Conservation (phyloP, 2,888 invertebrate species). For the Drosophila lutescens region DNA sequence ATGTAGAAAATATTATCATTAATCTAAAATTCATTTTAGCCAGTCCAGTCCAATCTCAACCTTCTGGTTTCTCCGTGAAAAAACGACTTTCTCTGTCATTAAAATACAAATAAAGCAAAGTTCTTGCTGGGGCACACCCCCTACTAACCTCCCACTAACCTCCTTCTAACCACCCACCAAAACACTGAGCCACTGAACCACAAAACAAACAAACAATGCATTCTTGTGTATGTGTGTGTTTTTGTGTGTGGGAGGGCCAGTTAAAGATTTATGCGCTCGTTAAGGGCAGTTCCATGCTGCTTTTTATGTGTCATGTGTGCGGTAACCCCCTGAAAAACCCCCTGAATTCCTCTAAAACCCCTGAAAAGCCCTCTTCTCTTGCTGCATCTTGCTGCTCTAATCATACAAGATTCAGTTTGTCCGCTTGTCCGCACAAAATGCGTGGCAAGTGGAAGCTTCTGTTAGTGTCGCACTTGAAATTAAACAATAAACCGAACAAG, state of each 20-base stretch:
- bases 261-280: slow-evolving; percentile 78
- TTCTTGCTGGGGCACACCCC: neutral
- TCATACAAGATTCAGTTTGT: slow-evolving; percentile 55
- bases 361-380: no score
- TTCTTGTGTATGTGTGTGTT: neutral
- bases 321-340: neutral
- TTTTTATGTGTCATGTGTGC: slow-evolving; percentile 75
- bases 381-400: no score
- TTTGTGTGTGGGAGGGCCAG: slow-evolving; percentile 47
- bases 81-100: neutral
- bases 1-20: no score
- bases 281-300: slow-evolving; percentile 78
- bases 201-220: slow-evolving; percentile 17
- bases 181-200: neutral
- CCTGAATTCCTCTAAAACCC: neutral
- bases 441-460: slow-evolving; percentile 38
- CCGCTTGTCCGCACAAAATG: slow-evolving; percentile 42
- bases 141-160: neutral
- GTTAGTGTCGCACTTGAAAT: slow-evolving; percentile 28
- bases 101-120: slow-evolving; percentile 17
- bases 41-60: neutral
- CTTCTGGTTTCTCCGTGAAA: neutral
- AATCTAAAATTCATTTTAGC: no score
- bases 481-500: slow-evolving; percentile 26
- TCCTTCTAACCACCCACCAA: neutral